Base-by-base conservation (phyloP, 2,888 invertebrate species). In the Epistrophe grossulariae region DNA sequence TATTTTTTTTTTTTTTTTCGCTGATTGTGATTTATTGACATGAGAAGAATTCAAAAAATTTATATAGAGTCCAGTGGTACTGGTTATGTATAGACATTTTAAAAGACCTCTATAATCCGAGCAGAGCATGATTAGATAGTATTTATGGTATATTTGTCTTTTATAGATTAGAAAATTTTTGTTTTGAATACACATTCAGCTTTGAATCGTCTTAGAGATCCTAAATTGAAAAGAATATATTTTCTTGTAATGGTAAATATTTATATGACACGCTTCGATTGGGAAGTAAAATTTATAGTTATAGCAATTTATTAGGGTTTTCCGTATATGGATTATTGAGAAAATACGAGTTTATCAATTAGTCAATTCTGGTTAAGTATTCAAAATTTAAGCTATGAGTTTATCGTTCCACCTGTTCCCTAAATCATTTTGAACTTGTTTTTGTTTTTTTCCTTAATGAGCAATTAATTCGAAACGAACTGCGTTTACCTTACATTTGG, bases 11-110 rank as follows among this genome's bases (percentile, higher is more conserved):
- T 28, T 24, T 6, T 38, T 40, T 40, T 35, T 64, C 40, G 45
- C 62, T 82, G 82, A 87, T 87, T 87, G 81, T 87, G 82, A 87
- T 87, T 87, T 87, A 87, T 87, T 74, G 79, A 70, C 68, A 35
- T 28, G 13, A 57, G 48, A 57, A 62, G 72, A 81, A 57, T 72
- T 80, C n/a, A 70, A 60, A 68, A 60, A 24, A 62, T 45, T 4
- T 62, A 43, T 62, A 43, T 24, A 9, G 19, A 24, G 13, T 40
- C 3, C 7, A 10, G 6, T 15, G 45, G 31, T 10, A 1, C 6
- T 45, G 13, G 19, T 15, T 10, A 4, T 2, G 31, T 31, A 31
- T 31, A 17, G 13, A 15, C 0, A 24, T 40, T 31, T 31, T 62
- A 15, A 62, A 43, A 62, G 17, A 62, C 45, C 8, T n/a, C 35